These are phyloP conservation scores for Brachyrhaphis roseni DNA, from an alignment of 2,797 vertebrate genomes.

Conservation along the genomic window DNA sequence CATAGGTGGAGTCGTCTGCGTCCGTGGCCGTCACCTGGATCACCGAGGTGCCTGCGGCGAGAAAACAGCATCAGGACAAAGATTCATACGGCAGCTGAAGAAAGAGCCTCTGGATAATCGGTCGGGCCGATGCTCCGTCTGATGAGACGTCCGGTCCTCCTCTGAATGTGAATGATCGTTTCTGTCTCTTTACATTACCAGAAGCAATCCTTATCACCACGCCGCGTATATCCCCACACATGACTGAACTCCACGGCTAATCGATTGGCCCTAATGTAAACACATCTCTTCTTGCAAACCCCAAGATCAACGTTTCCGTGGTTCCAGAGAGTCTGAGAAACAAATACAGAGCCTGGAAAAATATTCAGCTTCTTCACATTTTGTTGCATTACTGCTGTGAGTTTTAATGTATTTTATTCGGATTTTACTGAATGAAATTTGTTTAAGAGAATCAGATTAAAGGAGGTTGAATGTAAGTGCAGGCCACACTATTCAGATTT, in stretches of 20 bases:
- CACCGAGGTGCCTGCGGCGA: conserved; percentile 87
- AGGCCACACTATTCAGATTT: background rate
- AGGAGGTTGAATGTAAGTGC: background rate
- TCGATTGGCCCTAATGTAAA: conserved; percentile 70
- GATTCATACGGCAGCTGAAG: conserved; percentile 58
- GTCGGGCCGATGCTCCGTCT: conserved; percentile 58
- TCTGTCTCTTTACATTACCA: conserved; percentile 57
- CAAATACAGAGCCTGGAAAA: conserved; percentile 23
- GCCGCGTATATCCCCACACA: conserved; percentile 47
- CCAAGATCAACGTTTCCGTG: conserved; percentile 60
- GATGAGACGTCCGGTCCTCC: conserved; percentile 63
- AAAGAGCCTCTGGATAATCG: conserved; percentile 57
- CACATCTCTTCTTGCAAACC: conserved; percentile 57
- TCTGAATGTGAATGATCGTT: conserved; percentile 58
- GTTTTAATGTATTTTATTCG: background rate
- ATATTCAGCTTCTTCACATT: background rate
- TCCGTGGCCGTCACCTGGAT: conserved; percentile 94
- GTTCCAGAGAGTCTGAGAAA: conserved; percentile 52
- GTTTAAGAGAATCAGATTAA: background rate
- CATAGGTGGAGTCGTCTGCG: conserved; percentile 92
- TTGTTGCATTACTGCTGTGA: background rate
- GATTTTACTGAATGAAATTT: background rate
- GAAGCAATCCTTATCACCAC: conserved; percentile 49
- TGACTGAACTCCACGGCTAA: conserved; percentile 60
- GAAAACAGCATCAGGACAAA: conserved; percentile 33